phyloP scores from a whole-genome alignment of 2,797 vertebrate genomes.

The Takifugu ocellatus region DNA sequence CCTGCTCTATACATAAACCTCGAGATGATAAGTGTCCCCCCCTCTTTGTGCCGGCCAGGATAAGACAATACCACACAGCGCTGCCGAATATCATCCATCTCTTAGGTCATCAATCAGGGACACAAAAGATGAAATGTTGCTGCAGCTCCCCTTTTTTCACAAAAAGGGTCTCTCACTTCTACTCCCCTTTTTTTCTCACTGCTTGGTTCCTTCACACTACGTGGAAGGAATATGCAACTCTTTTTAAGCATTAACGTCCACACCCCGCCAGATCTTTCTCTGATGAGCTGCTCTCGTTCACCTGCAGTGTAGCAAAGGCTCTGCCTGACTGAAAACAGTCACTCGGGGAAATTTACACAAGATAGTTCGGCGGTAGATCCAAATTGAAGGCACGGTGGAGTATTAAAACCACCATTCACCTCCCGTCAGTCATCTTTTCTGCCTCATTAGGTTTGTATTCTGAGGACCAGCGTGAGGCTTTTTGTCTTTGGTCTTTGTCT shows the following conservation, averaged over 20 bases:
- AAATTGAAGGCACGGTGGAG: slow-evolving; percentile 16
- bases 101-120: slow-evolving; percentile 74
- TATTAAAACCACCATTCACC: slow-evolving; percentile 15
- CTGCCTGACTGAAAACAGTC: not conserved
- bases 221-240: no score
- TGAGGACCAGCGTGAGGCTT: slow-evolving; percentile 13
- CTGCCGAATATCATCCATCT: slow-evolving; percentile 82
- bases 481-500: slow-evolving; percentile 23
- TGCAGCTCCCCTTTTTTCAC: slow-evolving; percentile 48
- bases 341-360: slow-evolving; percentile 8
- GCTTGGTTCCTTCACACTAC: slow-evolving; percentile 30
- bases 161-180: slow-evolving; percentile 45
- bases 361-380: slow-evolving; percentile 17
- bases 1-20: slow-evolving; percentile 69
- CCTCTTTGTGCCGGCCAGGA: slow-evolving; percentile 67
- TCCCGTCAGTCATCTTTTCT: slow-evolving; percentile 26
- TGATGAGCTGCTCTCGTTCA: not conserved
- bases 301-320: not conserved
- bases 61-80: slow-evolving; percentile 77
- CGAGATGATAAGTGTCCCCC: slow-evolving; percentile 78
- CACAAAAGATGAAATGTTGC: slow-evolving; percentile 80
- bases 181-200: slow-evolving; percentile 35
- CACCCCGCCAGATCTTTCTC: not conserved
- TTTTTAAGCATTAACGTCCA: no score
- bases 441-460: slow-evolving; percentile 40